These are phyloP conservation scores for Struthio camelus DNA, from an alignment of 2,113 vertebrate genomes.

Conservation along the genomic window DNA sequence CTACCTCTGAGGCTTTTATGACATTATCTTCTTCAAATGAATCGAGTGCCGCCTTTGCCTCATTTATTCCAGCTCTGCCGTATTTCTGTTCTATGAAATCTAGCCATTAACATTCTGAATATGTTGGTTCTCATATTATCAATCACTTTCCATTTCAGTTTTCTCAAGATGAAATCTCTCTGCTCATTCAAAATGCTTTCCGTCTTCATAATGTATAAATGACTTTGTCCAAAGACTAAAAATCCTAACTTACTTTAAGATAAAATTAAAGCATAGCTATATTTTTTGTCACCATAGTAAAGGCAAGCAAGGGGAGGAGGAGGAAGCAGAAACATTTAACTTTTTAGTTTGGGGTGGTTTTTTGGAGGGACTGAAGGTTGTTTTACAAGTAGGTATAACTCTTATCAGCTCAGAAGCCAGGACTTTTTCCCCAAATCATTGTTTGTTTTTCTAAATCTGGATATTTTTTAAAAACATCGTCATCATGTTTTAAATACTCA, in stretches of 20 bases:
- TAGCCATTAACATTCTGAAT: background rate
- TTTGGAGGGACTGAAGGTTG: background rate
- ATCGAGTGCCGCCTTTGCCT: background rate
- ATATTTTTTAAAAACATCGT: background rate
- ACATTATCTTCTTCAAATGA: background rate
- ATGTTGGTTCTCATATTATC: background rate
- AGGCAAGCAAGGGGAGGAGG: background rate
- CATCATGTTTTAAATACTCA: background rate
- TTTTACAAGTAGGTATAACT: slow-evolving; percentile 34
- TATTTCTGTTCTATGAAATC: background rate
- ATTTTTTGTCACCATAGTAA: background rate
- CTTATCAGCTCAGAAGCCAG: slow-evolving; percentile 29
- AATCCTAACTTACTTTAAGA: background rate
- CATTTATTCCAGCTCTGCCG: background rate
- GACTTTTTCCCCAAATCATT: slow-evolving; percentile 17
- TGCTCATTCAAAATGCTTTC: background rate
- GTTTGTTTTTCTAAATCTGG: slow-evolving; percentile 29
- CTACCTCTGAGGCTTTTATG: background rate
- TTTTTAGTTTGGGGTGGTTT: background rate
- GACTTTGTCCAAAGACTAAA: background rate
- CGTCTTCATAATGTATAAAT: background rate
- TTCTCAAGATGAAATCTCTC: slow-evolving; percentile 37
- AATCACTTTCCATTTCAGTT: background rate
- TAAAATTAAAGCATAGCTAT: background rate
- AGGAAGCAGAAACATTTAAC: background rate